Percentiles rank a stretch among this genome's conserved stretches.
phyloP scores from a whole-genome alignment of 2,113 vertebrate genomes.

The Ptychochromis oligacanthus region DNA sequence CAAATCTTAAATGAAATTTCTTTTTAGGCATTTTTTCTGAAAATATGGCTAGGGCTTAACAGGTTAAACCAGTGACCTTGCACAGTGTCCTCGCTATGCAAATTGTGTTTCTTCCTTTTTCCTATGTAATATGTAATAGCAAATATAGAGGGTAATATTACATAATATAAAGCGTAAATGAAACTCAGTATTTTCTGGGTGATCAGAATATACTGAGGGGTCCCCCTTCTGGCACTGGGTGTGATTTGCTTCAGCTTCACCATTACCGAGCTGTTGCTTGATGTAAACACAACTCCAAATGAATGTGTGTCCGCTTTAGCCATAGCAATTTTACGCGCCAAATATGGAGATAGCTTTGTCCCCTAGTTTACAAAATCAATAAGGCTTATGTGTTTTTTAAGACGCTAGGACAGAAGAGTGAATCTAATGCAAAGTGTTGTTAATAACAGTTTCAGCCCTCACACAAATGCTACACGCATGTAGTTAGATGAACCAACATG shows the following conservation, averaged over 20 bases:
- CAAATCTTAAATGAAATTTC: no score
- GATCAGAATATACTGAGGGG: background rate
- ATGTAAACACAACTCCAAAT: background rate
- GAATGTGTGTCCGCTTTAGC: background rate
- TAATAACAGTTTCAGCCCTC: background rate
- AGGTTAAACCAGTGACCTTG: no score
- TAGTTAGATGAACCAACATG: background rate
- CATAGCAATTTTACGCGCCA: background rate
- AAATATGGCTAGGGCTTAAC: no score
- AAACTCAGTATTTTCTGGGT: background rate
- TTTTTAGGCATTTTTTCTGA: no score
- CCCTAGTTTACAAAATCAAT: background rate
- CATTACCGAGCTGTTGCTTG: background rate
- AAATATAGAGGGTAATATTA: no score
- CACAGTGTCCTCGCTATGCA: no score
- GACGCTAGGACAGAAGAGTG: background rate
- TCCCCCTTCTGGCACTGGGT: background rate
- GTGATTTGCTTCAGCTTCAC: background rate
- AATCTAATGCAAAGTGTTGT: background rate
- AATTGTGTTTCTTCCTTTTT: no score
- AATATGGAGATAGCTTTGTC: background rate
- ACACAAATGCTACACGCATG: no score
- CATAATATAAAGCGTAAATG: background rate
- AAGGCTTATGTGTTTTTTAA: background rate
- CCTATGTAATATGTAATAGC: no score